Evolutionary conservation across 2,797 vertebrate species (phyloP).

Genomic region (Phylloscopus collybita): DNA sequence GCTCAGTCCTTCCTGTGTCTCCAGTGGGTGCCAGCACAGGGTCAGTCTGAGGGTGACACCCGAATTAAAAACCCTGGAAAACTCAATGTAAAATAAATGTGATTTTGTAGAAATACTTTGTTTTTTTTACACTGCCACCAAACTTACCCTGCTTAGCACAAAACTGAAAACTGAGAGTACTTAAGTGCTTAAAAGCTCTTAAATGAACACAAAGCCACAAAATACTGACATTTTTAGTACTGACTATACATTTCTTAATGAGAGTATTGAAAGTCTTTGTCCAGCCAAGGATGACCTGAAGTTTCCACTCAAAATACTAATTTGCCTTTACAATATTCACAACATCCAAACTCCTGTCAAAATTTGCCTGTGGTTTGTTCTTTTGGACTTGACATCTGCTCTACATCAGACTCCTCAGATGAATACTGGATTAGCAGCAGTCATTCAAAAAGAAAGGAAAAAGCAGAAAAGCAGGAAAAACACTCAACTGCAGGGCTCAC

Average conservation of each 20-base stretch:
- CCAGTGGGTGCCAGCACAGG: neutral
- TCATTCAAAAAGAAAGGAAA: neutral
- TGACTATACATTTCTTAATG: neutral
- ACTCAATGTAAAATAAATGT: neutral
- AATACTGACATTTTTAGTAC: neutral
- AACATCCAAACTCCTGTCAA: neutral
- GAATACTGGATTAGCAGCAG: neutral
- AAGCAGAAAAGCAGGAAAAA: neutral
- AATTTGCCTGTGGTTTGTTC: slow-evolving; percentile 30
- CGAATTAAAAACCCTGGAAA: neutral
- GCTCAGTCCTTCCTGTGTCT: neutral
- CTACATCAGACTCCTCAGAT: neutral
- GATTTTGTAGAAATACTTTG: neutral
- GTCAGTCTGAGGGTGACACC: neutral
- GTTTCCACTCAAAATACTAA: neutral
- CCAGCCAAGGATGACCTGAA: neutral
- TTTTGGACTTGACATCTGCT: neutral
- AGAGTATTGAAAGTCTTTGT: neutral
- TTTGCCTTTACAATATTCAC: neutral
- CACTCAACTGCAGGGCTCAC: fast-evolving
- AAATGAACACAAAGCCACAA: neutral
- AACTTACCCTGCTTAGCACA: neutral
- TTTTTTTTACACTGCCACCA: neutral
- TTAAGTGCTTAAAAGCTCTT: neutral
- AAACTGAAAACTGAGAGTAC: neutral